Base-by-base conservation (phyloP, 2,888 invertebrate species). In the Ryuthela nishihirai region DNA sequence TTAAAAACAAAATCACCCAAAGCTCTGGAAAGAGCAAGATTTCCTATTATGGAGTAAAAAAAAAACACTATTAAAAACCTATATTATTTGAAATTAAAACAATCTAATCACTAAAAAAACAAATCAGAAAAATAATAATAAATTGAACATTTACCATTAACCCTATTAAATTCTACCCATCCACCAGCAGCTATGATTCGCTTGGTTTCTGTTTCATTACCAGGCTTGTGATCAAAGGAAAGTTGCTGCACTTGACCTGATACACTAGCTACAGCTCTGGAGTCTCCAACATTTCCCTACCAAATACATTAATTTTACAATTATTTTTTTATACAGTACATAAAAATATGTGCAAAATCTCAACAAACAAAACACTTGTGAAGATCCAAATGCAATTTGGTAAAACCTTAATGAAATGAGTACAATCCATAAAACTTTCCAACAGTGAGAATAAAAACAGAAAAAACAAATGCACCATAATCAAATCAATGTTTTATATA, bases 1-100 rank as follows among this genome's bases (percentile, higher is more conserved):
- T 99, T 99, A 77, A 95, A 99, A 58, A 88, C 85, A 75, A 94
- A 99, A 77, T 99, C 99, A 0, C 99, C 99, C 1, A 99, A 79
- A 0, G 99, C 98, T 66, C 98, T 80, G 1, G 97, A 97, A 43
- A 99, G 78, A 1, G 99, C 98, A 65, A 99, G 79, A 77, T 94
- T 94, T 1, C 77, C 69, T 67, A 35, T 4, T 21, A 39, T 26
- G n/a, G 17, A 25, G 44, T 58, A 3, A 43, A 17, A 12, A 9
- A 35, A 24, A 12, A 46, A 39, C 17, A 20, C 20, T 20, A 21
- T 18, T 25, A 44, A 24, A 21, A 34, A 18, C 24, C n/a, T n/a
- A n/a, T n/a, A n/a, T n/a, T n/a, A n/a, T n/a, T n/a, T n/a, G n/a
- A n/a, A n/a, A n/a, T n/a, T n/a, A n/a, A n/a, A n/a, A n/a, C n/a